Percentiles rank a stretch among this genome's conserved stretches.
Evolutionary conservation across 2,888 invertebrate species (phyloP).

Genomic region (Harpalus rufipes): DNA sequence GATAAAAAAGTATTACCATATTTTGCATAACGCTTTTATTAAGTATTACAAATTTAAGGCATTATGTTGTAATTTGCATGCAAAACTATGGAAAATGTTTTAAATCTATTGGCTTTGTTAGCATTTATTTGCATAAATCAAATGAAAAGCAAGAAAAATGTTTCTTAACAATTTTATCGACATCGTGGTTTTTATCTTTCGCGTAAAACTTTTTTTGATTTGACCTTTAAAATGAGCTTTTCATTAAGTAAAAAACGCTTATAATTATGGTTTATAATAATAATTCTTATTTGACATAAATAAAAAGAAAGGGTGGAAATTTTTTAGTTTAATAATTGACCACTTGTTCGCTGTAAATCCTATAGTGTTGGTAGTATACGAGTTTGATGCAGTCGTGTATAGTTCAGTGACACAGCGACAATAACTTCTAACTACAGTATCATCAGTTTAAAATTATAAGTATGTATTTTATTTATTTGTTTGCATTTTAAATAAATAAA

Average conservation of each 20-base stretch:
- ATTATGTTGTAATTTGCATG: neutral
- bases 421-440: neutral
- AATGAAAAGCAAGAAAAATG: neutral
- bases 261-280: neutral
- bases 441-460: neutral
- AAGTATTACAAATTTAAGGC: neutral
- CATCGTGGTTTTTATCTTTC: neutral
- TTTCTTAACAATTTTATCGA: neutral
- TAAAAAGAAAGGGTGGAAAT: neutral
- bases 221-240: neutral
- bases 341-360: neutral
- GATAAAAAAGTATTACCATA: neutral
- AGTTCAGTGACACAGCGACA: neutral
- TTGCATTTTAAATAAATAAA: neutral
- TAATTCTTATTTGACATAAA: neutral
- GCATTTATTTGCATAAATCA: neutral
- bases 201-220: neutral
- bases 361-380: neutral
- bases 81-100: neutral
- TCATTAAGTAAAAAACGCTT: neutral
- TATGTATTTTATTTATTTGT: neutral
- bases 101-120: neutral
- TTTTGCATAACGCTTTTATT: neutral
- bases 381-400: neutral
- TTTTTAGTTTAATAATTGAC: neutral